Base-by-base conservation (phyloP, 1,140 invertebrate species). In the Copidosoma floridanum region DNA sequence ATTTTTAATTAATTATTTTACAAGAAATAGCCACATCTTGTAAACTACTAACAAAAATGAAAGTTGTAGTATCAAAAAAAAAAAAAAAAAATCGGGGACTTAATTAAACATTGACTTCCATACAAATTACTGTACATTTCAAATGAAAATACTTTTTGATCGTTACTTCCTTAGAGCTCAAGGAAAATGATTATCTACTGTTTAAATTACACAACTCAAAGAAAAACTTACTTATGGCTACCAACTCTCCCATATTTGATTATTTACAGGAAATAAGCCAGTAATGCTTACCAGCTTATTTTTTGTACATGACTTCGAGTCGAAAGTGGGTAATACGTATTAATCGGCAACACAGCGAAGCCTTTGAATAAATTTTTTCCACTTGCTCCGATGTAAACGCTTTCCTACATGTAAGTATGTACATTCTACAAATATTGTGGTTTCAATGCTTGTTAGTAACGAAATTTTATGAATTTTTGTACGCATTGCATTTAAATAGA, bases 131-230 rank as follows among this genome's bases (percentile, higher is more conserved):
- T 2, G n/a, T 26, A 27, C 11, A 18, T 29, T 16, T 16, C 7
- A 29, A 40, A 53, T 53, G 35, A 53, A 53, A 53, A 53, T 53
- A 53, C 37, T 53, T 53, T 53, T 20, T 53, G 24, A 51, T 53
- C 51, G 41, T 40, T 41, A 26, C 14, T 23, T 53, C n/a, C 37
- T 21, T n/a, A n/a, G n/a, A n/a, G n/a, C n/a, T n/a, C n/a, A n/a
- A n/a, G n/a, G n/a, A n/a, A n/a, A n/a, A n/a, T n/a, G 29, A 11
- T 43, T 29, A 43, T 26, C 43, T 54, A 40, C 41, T 12, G 24
- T 23, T 16, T 40, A 53, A 16, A 51, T 37, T 38, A 48, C 23
- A 37, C 16, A 37, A 40, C 24, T 40, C 38, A 52, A 35, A 24
- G 18, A 40, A 7, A 14, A 23, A 44, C 5, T 3, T 43, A 27